phyloP scores from a whole-genome alignment of 2,888 invertebrate genomes.

The Perizoma affinitatum region DNA sequence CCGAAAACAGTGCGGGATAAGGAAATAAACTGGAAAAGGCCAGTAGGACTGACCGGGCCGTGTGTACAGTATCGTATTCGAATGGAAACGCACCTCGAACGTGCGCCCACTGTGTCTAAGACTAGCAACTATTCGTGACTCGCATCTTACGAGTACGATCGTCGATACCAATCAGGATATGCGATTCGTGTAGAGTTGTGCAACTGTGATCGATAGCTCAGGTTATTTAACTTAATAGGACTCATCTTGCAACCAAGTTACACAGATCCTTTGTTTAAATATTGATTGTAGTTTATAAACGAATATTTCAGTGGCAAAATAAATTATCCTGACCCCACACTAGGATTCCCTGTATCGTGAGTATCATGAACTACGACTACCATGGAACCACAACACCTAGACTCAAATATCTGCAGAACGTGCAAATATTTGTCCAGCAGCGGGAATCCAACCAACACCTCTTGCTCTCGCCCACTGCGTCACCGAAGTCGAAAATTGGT shows the following conservation, averaged over 20 bases:
- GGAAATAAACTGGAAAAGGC: no score
- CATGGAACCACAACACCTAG: no score
- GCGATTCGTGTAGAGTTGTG: conserved; percentile 24
- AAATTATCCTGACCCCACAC: no score
- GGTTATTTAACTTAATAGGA: conserved; percentile 16
- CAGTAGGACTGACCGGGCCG: no score
- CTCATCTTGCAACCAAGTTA: conserved; percentile 15
- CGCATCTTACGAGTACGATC: conserved; percentile 46
- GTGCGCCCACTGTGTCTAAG: conserved; percentile 34
- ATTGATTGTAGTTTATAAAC: conserved; percentile 17
- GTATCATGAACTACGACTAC: no score
- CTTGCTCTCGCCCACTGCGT: no score
- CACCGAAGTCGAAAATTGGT: no score
- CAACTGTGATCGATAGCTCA: conserved; percentile 27
- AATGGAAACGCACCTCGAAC: conserved; percentile 37
- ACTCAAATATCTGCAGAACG: no score
- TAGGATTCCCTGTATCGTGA: no score
- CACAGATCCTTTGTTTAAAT: conserved; percentile 15
- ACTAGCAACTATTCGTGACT: conserved; percentile 56
- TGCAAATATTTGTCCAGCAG: no score
- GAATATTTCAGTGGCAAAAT: neutral
- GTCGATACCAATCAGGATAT: conserved; percentile 42
- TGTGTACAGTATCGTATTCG: neutral
- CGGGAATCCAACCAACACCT: no score
- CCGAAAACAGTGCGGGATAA: no score